A percentile compares a stretch with the other conserved stretches of the same genome.
Evolutionary conservation across 2,797 vertebrate species (phyloP).

Genomic region (Pagetopsis macropterus): DNA sequence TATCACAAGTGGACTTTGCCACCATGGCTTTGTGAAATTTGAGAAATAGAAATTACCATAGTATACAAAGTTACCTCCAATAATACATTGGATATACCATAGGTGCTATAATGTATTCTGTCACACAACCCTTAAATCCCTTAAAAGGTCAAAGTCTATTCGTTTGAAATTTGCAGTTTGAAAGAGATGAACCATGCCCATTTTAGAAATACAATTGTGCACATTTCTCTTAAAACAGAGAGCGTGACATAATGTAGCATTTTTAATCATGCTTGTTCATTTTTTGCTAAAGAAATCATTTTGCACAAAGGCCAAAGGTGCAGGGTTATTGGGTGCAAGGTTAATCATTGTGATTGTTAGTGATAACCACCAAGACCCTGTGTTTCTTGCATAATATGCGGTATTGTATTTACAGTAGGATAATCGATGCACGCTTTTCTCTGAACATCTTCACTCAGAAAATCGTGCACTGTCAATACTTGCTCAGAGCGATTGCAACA

Average conservation of each 20-base stretch:
- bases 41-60: conserved; percentile 22
- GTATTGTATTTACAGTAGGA: conserved; percentile 2
- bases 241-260: no score
- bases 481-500: conserved; percentile 23
- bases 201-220: background rate
- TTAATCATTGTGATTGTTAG: conserved; percentile 55
- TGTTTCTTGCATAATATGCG: conserved; percentile 28
- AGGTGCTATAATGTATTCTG: background rate
- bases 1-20: conserved; percentile 73
- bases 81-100: background rate
- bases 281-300: background rate
- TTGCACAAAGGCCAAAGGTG: background rate
- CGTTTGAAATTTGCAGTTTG: background rate
- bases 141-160: background rate
- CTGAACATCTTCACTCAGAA: conserved; percentile 14
- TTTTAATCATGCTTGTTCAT: no score
- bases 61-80: background rate
- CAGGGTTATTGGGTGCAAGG: conserved; percentile 47
- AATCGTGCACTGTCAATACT: conserved; percentile 1
- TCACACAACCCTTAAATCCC: background rate
- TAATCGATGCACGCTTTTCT: conserved; percentile 35
- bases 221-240: background rate
- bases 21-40: conserved; percentile 53
- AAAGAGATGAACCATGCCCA: background rate
- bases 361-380: conserved; percentile 2